phyloP scores from a whole-genome alignment of 2,888 invertebrate genomes.

The Zhengitettix transpicula region DNA sequence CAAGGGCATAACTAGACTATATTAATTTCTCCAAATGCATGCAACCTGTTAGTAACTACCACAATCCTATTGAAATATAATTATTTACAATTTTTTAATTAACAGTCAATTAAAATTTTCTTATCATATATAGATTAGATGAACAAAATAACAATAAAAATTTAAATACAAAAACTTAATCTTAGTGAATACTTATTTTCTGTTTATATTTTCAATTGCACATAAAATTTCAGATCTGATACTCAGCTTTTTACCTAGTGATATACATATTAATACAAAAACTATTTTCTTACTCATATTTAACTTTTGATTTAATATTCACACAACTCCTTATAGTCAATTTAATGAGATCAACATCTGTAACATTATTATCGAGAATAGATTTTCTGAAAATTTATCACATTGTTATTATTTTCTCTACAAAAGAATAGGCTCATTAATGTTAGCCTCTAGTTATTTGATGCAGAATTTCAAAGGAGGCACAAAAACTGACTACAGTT shows the following conservation, averaged over 20 bases:
- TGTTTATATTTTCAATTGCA: background rate
- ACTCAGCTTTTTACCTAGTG: too few relatives aligned
- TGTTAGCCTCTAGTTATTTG: slow-evolving; percentile 1
- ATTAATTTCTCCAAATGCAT: background rate
- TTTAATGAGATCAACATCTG: slow-evolving; percentile 1
- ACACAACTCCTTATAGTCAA: slow-evolving; percentile 1
- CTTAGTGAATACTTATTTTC: background rate
- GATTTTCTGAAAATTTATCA: background rate
- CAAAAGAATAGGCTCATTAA: slow-evolving; percentile 3
- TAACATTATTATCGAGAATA: too few relatives aligned
- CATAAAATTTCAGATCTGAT: background rate
- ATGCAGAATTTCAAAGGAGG: too few relatives aligned
- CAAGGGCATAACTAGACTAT: background rate
- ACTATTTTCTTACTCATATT: background rate
- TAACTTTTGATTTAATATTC: slow-evolving; percentile 2
- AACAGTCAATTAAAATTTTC: background rate
- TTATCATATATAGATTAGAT: background rate
- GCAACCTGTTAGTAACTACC: slow-evolving; percentile 6
- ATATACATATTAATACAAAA: background rate
- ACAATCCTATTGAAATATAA: slow-evolving; percentile 4
- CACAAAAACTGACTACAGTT: too few relatives aligned
- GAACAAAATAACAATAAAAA: background rate
- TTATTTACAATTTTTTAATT: background rate
- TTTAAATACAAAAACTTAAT: background rate
- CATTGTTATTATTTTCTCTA: slow-evolving; percentile 6